Evolutionary conservation across 2,888 invertebrate genomes (phyloP).

Genomic region (Dinocampus coccinellae): DNA sequence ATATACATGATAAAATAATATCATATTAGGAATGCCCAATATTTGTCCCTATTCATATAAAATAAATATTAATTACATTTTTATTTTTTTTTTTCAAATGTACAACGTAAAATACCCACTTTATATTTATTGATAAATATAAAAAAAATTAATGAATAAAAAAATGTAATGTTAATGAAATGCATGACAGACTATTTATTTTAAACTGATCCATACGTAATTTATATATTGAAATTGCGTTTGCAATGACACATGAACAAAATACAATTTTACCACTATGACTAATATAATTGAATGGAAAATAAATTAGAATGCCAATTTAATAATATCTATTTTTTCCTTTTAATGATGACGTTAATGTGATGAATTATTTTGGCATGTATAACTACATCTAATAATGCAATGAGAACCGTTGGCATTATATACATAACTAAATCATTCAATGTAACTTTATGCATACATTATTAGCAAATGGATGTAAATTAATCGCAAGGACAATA

Average conservation of each 20-base stretch:
- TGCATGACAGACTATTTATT: background rate
- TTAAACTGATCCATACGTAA: background rate
- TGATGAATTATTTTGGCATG: background rate
- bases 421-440: too few species aligned
- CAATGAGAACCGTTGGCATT: background rate
- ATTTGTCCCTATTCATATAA: too few species aligned
- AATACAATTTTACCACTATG: slow-evolving; percentile 28
- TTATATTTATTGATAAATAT: too few species aligned
- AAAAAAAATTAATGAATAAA: background rate
- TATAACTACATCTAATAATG: background rate
- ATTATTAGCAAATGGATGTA: background rate
- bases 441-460: background rate
- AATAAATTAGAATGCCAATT: slow-evolving; percentile 13
- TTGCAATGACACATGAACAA: slow-evolving; percentile 23
- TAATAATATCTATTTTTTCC: background rate
- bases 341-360: background rate
- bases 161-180: background rate
- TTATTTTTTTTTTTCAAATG: too few species aligned
- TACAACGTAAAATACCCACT: too few species aligned
- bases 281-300: slow-evolving; percentile 22
- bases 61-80: too few species aligned
- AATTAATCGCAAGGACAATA: background rate
- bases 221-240: too few species aligned
- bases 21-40: too few species aligned
- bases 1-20: too few species aligned